phyloP scores from a whole-genome alignment of 1,140 invertebrate species.

The Conus ventricosus region DNA sequence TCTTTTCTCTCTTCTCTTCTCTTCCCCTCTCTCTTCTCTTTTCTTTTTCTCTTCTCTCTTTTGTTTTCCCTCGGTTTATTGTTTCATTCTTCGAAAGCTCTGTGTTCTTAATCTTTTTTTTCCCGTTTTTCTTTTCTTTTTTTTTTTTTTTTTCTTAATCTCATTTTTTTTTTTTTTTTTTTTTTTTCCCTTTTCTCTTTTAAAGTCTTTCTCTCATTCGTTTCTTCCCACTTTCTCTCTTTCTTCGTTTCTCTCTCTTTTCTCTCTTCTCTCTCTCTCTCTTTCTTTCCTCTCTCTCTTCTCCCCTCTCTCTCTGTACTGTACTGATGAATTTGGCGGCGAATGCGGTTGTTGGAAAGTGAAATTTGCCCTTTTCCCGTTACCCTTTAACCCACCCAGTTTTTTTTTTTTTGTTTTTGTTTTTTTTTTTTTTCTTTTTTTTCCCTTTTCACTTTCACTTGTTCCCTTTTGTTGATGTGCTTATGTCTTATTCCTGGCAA shows the following conservation, averaged over 20 bases:
- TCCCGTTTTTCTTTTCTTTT: background rate
- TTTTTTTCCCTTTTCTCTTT: background rate
- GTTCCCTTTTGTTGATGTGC: no score
- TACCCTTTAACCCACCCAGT: no score
- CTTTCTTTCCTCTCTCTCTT: no score
- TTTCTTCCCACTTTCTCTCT: background rate
- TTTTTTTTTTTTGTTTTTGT: no score
- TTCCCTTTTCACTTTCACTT: no score
- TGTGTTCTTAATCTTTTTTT: background rate
- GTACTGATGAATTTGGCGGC: no score
- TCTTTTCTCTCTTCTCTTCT: slow-evolving; percentile 8
- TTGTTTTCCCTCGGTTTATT: background rate
- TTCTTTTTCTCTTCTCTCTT: background rate
- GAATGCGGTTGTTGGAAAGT: no score
- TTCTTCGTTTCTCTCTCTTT: background rate
- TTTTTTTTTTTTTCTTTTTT: no score
- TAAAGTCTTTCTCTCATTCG: background rate
- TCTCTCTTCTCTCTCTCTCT: no score
- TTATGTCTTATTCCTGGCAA: no score
- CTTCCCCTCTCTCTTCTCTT: background rate
- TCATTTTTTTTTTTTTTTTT: background rate
- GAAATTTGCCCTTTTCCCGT: no score
- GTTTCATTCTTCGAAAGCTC: background rate
- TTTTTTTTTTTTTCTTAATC: background rate
- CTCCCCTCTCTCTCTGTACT: no score